Evolutionary conservation across 2,888 invertebrate genomes (phyloP), one percentile per base, ranked within the genome.

Genomic region (Sinopyrophorus schimmeli): DNA sequence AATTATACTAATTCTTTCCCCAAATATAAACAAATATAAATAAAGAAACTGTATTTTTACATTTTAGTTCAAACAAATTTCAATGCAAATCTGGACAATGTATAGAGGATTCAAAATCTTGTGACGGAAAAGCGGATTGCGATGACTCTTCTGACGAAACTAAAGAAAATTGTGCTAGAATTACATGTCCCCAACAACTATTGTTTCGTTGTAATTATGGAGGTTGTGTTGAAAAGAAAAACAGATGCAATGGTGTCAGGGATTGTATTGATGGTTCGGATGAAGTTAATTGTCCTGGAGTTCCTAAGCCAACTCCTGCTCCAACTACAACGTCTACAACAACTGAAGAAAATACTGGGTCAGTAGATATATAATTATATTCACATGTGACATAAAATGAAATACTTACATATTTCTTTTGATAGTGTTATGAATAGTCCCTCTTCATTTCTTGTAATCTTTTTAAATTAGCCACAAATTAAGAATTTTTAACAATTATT

Each of bases 161-260:
- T 32, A 47, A 53, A 12, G 47, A 53, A 4, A 20, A 11, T 18
- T 53, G 53, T 30, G 1, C 5, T 2, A 17, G 7, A 5, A 10
- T 35, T n/a, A 5, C 43, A 4, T 70, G 68, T 50, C 64, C 63
- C n/a, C n/a, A n/a, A 1, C 56, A 55, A 14, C 60, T 42, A 31
- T 58, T 60, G 1, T 68, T 62, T 46, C 53, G 56, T 38, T 70
- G 70, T 40, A 56, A 59, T 9, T 69, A 69, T 44, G 70, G 70
- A 4, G 69, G 66, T 1, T 70, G 70, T 46, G 60, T 69, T 2
- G 44, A 53, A 10, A 75, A 77, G 2, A 75, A 76, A 15, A 68
- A 74, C 0, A 68, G 72, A 31, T 86, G 86, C 55, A 76, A 80
- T 57, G 76, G 76, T 1, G 49, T 67, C n/a, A 54, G 63, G 31